Percentiles rank a stretch among this genome's conserved stretches.
Conservation (phyloP, 2,113 vertebrate genomes). For the Chionis minor region DNA sequence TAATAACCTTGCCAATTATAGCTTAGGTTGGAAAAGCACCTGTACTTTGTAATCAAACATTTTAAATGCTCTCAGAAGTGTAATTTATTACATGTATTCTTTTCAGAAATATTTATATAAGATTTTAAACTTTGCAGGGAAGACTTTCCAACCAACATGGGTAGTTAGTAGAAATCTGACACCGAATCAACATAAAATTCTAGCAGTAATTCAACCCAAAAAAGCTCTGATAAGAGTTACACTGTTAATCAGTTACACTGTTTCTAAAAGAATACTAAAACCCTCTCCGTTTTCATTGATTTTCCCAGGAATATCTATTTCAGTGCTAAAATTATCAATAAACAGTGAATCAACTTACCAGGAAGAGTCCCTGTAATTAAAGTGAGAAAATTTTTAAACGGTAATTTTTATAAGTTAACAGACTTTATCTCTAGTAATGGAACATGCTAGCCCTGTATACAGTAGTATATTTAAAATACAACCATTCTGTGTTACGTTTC, state of each 20-base stretch:
- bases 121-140: background rate
- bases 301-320: background rate
- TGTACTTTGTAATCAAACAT: background rate
- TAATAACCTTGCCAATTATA: background rate
- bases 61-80: background rate
- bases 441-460: background rate
- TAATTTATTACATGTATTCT: background rate
- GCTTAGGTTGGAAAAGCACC: background rate
- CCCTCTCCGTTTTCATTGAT: background rate
- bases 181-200: background rate
- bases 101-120: background rate
- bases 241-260: background rate
- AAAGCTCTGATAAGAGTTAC: background rate
- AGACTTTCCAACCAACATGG: background rate
- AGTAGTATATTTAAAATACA: background rate
- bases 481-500: background rate
- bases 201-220: background rate
- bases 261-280: background rate
- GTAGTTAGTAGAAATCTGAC: background rate
- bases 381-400: background rate
- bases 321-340: background rate
- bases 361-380: background rate
- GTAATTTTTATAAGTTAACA: background rate
- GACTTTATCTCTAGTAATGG: background rate
- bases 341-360: background rate